Conservation (phyloP, 2,888 invertebrate species). For the Melanotus villosus region DNA sequence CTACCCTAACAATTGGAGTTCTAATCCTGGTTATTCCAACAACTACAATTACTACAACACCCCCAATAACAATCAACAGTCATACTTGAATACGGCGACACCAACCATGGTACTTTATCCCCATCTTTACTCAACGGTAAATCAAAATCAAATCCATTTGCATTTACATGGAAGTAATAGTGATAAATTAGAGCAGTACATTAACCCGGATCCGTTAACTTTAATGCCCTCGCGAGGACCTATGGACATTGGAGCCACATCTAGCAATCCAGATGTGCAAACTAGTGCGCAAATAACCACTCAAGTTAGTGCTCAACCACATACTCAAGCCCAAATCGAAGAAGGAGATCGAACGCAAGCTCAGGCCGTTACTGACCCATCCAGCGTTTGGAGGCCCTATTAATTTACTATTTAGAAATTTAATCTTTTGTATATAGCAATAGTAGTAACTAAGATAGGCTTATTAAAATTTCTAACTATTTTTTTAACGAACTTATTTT, state of each 20-base stretch:
- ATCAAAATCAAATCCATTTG: slow-evolving; percentile 89
- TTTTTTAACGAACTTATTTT: background rate
- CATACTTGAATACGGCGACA: slow-evolving; percentile 74
- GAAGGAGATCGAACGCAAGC: slow-evolving; percentile 8
- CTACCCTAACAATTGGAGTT: slow-evolving; percentile 73
- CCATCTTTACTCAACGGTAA: slow-evolving; percentile 86
- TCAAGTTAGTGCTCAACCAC: slow-evolving; percentile 65
- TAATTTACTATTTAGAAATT: slow-evolving; percentile 65
- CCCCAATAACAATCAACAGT: slow-evolving; percentile 73
- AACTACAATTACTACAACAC: slow-evolving; percentile 77
- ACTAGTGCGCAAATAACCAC: slow-evolving; percentile 69
- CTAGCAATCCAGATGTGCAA: slow-evolving; percentile 70
- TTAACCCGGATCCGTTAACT: slow-evolving; percentile 57
- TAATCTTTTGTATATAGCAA: slow-evolving; percentile 21
- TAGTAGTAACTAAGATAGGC: background rate
- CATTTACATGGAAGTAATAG: slow-evolving; percentile 80
- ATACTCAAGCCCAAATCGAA: slow-evolving; percentile 66
- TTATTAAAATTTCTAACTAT: background rate
- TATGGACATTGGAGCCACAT: slow-evolving; percentile 69
- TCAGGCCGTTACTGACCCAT: slow-evolving; percentile 63
- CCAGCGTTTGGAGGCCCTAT: slow-evolving; percentile 84
- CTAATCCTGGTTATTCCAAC: slow-evolving; percentile 66
- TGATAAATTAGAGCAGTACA: slow-evolving; percentile 75
- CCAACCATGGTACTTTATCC: slow-evolving; percentile 84
- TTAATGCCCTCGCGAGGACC: slow-evolving; percentile 71